Base-by-base conservation (phyloP, 2,888 invertebrate species). In the Drosophila limbata region DNA sequence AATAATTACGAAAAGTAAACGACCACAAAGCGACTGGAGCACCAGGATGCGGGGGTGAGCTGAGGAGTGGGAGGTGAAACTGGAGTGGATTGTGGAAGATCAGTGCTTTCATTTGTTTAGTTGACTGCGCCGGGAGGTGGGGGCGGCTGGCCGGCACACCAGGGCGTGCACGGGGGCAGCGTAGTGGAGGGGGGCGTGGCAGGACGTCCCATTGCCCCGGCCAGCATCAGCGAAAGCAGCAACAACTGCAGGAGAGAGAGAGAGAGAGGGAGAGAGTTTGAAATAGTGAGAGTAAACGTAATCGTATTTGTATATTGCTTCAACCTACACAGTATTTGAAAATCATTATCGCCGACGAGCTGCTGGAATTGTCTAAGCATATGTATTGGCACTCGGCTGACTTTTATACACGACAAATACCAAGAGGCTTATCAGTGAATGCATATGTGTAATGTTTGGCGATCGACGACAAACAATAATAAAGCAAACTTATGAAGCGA, bases 81-180 rank as follows among this genome's bases (percentile, higher is more conserved):
- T 40, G 53, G n/a, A 15, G 33, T 15, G 15, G 33, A 44, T 44
- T 35, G 21, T 25, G 5, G 6, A 2, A 33, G 59, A 50, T 19
- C 35, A 40, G 39, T 31, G 56, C 48, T 21, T 53, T 35, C 28
- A 28, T 39, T 21, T 31, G 56, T 31, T 51, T 61, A 86, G 77
- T 83, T 79, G 13, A 67, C 17, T 4, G 66, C 50, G 15, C 86
- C 81, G 6, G 83, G 81, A 0, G 81, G 81, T 31, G 75, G 75
- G 21, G 79, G 53, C 0, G 68, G 82, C 9, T 81, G 80, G 8
- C 79, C 74, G 10, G 82, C 82, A 17, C 83, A 84, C 82, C 85
- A 85, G 0, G 86, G 83, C 10, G 70, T 37, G 40, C 83, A 85
- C n/a, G 76, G 52, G 3, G 69, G 69, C n/a, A 17, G 11, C 0